Evolutionary conservation across 2,797 vertebrate genomes (phyloP), one percentile per base, ranked within the genome.

Genomic region (Capromys pilorides): DNA sequence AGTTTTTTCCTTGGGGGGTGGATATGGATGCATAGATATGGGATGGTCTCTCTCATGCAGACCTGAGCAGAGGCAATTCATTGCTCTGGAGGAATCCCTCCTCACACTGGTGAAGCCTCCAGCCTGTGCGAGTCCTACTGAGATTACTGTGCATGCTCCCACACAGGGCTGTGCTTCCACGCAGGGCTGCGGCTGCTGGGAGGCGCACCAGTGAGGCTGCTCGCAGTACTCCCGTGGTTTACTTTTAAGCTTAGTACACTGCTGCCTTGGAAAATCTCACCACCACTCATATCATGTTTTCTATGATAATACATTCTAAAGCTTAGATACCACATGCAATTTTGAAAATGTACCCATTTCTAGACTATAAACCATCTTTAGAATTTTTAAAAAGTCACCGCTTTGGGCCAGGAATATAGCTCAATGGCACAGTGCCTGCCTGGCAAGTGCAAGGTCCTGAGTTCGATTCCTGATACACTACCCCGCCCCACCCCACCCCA

Each of bases 291-390:
- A 71, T 33, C 54, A 54, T 77, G 21, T 88, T 91, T 93, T 90
- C 77, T 87, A 54, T 67, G 33, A 67, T 91, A 91, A 94, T 61
- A 49, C 16, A 77, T 93, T 90, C 36, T 62, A 87, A 83, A 94
- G 82, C 85, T 51, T 62, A 95, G 84, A 86, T 75, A 73, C n/a
- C 77, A 22, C 36, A 33, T 59, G 31, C 10, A 49, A 18, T 89
- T 95, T 94, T 88, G 75, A 96, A 95, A 89, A 86, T 54, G 82
- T 28, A 57, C 4, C 33, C 61, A 85, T 66, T 88, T 45, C n/a
- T 86, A 90, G 64, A 13, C 71, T 86, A 39, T 11, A 22, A 91
- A 89, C n/a, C 79, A 13, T 91, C 31, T 5, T 64, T 87, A 83
- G 22, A 45, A 83, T 45, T 86, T 75, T 95, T 41, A 51, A 78